Evolutionary conservation across 2,797 vertebrate genomes (phyloP), one percentile per base, ranked within the genome.

Genomic region (Lepilemur septentrionalis): DNA sequence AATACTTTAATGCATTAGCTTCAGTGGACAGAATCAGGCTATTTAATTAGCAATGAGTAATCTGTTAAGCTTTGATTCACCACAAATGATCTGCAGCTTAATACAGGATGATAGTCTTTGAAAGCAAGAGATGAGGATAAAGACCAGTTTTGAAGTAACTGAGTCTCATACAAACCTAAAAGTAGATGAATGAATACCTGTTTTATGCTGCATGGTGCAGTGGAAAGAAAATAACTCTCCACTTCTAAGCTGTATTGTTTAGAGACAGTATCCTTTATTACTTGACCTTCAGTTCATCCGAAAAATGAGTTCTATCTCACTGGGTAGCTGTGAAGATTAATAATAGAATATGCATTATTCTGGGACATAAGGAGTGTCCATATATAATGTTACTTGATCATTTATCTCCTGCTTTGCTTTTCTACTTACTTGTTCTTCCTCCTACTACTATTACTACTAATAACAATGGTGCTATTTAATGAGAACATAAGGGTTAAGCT

Each of bases 11-110:
- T 98, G 98, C 98, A 98, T 98, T 98, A 98, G 97, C 98, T 98
- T 98, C 98, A 98, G 97, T 98, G 98, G 98, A 98, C 98, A 98
- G 98, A 98, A 98, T 98, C 97, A 96, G 97, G 97, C 98, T 98
- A 98, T 98, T 98, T 99, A 98, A 99, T 99, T 99, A 98, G 98
- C 97, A 98, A 97, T 98, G 98, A 98, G 95, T 98, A 98, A 98
- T 98, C 98, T 17, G 95, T 98, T 98, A 98, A 97, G 98, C 96
- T 96, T 98, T 97, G 97, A 95, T 97, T 98, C 97, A 95, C 96
- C 95, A 98, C 98, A 98, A 98, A 98, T 98, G 97, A 98, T 98
- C 97, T 98, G 94, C 91, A 98, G 93, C 94, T 94, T 96, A 79
- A 95, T 85, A 52, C 72, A 81, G 65, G 91, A 96, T 94, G 95